Base-by-base conservation (phyloP, 2,797 vertebrate genomes). In the Cryptoblepharus egeriae region DNA sequence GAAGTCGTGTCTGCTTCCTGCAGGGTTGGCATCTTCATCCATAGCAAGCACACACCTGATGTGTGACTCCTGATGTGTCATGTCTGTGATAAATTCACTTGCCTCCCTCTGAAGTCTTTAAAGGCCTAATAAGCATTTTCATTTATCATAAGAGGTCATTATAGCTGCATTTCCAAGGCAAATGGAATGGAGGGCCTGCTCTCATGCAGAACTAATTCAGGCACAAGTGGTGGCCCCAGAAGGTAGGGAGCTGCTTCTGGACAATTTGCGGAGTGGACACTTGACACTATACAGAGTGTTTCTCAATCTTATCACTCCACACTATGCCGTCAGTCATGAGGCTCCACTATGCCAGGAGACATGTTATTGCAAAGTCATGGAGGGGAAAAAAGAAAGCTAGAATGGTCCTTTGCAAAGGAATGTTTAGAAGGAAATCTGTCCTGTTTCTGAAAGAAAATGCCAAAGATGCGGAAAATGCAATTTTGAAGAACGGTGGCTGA, bases 351-450 rank as follows among this genome's bases (percentile, higher is more conserved):
- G 88, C 89, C 88, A 92, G 24, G 79, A 86, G 78, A 49, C 57
- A 13, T 55, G 84, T 90, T 81, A 61, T 77, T 87, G 82, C 80
- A 68, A 84, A 79, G 75, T 77, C 80, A 87, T 89, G 75, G 49
- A 77, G 73, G 83, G 85, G 86, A 90, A 88, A 90, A 81, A 77
- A 71, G 69, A 89, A 87, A 89, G 37, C 52, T 26, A 35, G 76
- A 61, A 1, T 0, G 0, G 42, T n/a, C 22, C 28, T 68, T 58
- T 45, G 63, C 75, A 26, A 12, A 8, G 35, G 63, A 42, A 12
- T 22, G 20, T 22, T 55, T 55, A 16, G 0, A 75, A 84, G 77
- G 71, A 88, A 88, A 88, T 81, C 28, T 0, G 6, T 63, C 78
- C 92, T 67, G 15, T 13, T 79, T 80, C 84, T 67, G 86, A 87